Evolutionary conservation across 2,888 invertebrate genomes (phyloP), one percentile per base, ranked within the genome.

Genomic region (Perdita meconis): DNA sequence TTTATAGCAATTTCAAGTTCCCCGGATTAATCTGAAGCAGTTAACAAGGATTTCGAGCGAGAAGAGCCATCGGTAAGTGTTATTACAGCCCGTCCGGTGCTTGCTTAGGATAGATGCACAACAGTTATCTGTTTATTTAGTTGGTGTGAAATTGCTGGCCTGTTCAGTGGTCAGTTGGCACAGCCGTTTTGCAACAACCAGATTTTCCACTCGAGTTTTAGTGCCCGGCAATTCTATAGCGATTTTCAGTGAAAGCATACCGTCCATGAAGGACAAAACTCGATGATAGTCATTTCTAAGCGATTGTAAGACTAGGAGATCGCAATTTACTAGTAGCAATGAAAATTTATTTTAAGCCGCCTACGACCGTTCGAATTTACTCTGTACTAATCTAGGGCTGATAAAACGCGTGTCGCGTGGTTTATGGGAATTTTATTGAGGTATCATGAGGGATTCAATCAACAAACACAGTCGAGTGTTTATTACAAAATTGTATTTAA

Each of bases 51-150:
- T 53, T 59, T 70, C 19, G 13, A 51, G 13, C 22, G 34, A 30
- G 13, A 63, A 42, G 26, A 12, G 30, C 40, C 13, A 44, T 19
- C 10, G 26, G 16, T 13, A 34, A 59, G 19, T 26, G 57, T 51
- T 51, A n/a, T 61, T 71, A 60, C 10, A 50, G 42, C 0, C 34
- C 19, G 13, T 24, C 42, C 16, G 34, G 38, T 26, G 38, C 16
- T 61, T 50, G 8, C 50, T 19, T 12, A 42, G 38, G 42, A 12
- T 26, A 19, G 34, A 1, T 38, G 10, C 16, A 59, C 38, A 71
- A 19, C 13, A n/a, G 60, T 50, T 47, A 40, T 76, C 60, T 76
- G 68, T 74, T 73, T 77, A 44, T 40, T 77, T 59, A 57, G 47
- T n/a, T 50, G 34, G 44, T 26, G 76, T 68, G 59, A 68, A 68